Conservation (phyloP, 2,888 invertebrate genomes). For the Synergus gifuensis region DNA sequence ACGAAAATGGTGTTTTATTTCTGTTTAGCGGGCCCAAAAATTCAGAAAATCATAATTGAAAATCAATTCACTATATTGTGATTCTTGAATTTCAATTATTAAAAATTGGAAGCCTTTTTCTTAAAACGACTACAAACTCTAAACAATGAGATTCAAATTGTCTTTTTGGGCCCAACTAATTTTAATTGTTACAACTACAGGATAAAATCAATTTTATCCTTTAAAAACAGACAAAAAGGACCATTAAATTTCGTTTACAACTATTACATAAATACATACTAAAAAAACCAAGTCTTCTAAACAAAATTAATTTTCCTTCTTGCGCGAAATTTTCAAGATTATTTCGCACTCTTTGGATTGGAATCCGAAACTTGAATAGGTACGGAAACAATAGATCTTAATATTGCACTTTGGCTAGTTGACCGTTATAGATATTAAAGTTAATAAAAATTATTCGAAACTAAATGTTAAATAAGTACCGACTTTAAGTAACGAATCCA, state of each 20-base stretch:
- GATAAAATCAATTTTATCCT: neutral
- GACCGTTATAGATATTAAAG: conserved; percentile 7
- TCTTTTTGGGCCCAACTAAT: conserved; percentile 27
- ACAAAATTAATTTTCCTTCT: neutral
- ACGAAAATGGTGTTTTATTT: conserved; percentile 8
- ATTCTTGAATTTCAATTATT: no score
- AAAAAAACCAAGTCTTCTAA: neutral
- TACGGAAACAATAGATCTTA: conserved; percentile 9
- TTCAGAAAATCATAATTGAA: neutral
- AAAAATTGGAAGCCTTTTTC: neutral
- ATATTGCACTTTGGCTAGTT: conserved; percentile 36
- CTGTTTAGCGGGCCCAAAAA: conserved; percentile 10
- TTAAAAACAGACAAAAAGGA: conserved; percentile 13
- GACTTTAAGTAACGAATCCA: conserved; percentile 34
- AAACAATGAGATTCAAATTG: neutral
- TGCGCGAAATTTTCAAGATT: conserved; percentile 1
- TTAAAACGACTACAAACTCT: neutral
- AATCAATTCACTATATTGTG: neutral
- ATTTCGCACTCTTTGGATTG: neutral
- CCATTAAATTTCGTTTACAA: neutral
- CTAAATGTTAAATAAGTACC: conserved; percentile 25
- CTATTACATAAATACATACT: conserved; percentile 9
- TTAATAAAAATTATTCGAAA: neutral
- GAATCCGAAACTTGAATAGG: conserved; percentile 36
- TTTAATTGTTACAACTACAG: conserved; percentile 3